These are phyloP conservation scores for Phthorimaea operculella DNA, from an alignment of 1,140 invertebrate genomes.

Conservation along the genomic window DNA sequence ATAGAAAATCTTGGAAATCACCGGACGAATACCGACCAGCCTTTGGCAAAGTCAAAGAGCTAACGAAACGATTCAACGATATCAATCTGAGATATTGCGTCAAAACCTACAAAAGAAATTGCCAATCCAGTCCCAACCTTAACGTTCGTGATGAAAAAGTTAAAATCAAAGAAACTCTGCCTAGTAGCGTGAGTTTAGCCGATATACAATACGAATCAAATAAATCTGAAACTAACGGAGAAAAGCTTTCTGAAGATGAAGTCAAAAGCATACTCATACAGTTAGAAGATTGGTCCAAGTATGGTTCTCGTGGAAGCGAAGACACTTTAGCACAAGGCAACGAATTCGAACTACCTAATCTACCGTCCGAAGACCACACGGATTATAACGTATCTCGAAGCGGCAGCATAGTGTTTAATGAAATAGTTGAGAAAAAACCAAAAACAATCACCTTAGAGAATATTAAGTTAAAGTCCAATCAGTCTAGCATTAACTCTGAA, in stretches of 20 bases:
- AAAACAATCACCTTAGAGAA: slow-evolving; percentile 51
- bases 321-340: slow-evolving; percentile 59
- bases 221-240: slow-evolving; percentile 39
- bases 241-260: slow-evolving; percentile 65
- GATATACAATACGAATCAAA: slow-evolving; percentile 48
- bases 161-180: slow-evolving; percentile 31
- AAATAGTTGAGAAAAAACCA: slow-evolving; percentile 52
- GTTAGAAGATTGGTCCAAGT: slow-evolving; percentile 69
- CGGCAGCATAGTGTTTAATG: slow-evolving; percentile 40
- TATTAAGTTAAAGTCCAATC: slow-evolving; percentile 49
- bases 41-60: slow-evolving; percentile 71
- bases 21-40: slow-evolving; percentile 71
- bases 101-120: slow-evolving; percentile 58
- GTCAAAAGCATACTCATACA: slow-evolving; percentile 70
- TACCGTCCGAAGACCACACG: slow-evolving; percentile 48
- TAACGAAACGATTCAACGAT: slow-evolving; percentile 72
- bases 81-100: slow-evolving; percentile 60
- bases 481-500: slow-evolving; percentile 35
- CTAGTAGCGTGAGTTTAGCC: slow-evolving; percentile 48
- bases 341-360: slow-evolving; percentile 54
- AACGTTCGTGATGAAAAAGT: slow-evolving; percentile 28
- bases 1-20: slow-evolving; percentile 72
- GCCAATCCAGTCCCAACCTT: slow-evolving; percentile 64
- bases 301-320: slow-evolving; percentile 61
- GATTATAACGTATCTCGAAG: slow-evolving; percentile 27